These are phyloP conservation scores for Vollenhovia emeryi DNA, from an alignment of 1,140 invertebrate species.

Conservation along the genomic window DNA sequence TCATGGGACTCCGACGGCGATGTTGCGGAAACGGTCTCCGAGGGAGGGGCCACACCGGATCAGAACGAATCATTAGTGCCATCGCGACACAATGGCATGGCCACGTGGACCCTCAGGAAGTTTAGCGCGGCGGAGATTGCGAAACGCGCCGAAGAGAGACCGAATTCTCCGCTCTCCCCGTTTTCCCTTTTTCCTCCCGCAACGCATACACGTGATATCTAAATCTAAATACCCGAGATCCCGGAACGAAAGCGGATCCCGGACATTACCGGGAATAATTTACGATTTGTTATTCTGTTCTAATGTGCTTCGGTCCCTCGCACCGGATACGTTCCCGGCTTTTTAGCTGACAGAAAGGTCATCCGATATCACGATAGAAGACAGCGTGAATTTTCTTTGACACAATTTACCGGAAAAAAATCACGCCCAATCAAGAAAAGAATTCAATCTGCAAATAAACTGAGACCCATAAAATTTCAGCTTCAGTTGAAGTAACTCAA, in stretches of 20 bases:
- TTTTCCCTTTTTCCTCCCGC: slow-evolving; percentile 58
- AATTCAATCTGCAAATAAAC: not conserved
- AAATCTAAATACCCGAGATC: slow-evolving; percentile 73
- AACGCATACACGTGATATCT: slow-evolving; percentile 77
- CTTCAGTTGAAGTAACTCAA: not conserved
- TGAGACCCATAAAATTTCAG: not conserved
- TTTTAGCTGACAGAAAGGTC: slow-evolving; percentile 3
- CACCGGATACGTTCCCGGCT: slow-evolving; percentile 53
- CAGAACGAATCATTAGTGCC: slow-evolving; percentile 75
- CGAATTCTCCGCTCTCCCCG: slow-evolving; percentile 44
- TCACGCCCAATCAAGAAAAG: no score
- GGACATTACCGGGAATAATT: slow-evolving; percentile 71
- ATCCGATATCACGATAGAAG: not conserved
- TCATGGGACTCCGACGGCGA: slow-evolving; percentile 36
- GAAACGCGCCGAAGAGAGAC: slow-evolving; percentile 20
- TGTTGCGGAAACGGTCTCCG: slow-evolving; percentile 43
- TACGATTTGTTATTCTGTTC: slow-evolving; percentile 74
- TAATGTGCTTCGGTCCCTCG: slow-evolving; percentile 42
- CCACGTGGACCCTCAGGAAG: slow-evolving; percentile 74
- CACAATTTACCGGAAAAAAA: not conserved
- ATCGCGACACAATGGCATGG: slow-evolving; percentile 68
- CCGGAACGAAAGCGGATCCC: slow-evolving; percentile 79
- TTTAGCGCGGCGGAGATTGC: slow-evolving; percentile 63
- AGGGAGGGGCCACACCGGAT: slow-evolving; percentile 62
- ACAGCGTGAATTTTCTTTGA: not conserved